These are phyloP conservation scores for Metopolophium dirhodum DNA, from an alignment of 1,140 invertebrate species.

Conservation along the genomic window DNA sequence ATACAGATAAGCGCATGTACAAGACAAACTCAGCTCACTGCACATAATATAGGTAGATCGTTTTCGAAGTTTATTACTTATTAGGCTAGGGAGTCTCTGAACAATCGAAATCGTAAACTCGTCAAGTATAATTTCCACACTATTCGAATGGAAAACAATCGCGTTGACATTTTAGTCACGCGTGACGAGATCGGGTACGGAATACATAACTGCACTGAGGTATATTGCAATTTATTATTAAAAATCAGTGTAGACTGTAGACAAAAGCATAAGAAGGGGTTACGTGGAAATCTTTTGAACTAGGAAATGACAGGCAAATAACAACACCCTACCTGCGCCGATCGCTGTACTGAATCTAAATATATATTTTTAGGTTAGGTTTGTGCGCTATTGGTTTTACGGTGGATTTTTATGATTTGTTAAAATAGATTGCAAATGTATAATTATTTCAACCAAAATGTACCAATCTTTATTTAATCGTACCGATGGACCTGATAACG, in stretches of 20 bases:
- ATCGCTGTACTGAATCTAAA: neutral
- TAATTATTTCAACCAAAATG: no score
- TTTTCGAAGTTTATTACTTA: neutral
- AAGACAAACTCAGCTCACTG: neutral
- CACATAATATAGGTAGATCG: neutral
- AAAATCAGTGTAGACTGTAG: neutral
- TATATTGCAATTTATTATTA: neutral
- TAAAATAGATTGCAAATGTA: no score
- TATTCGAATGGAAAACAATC: neutral
- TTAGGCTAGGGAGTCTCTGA: neutral
- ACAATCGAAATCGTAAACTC: neutral
- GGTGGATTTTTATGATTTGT: no score
- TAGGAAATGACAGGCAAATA: neutral
- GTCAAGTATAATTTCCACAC: neutral
- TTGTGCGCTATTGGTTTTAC: neutral
- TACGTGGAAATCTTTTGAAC: neutral
- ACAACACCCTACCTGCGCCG: neutral
- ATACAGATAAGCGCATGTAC: neutral
- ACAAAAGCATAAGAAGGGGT: neutral
- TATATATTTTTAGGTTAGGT: neutral
- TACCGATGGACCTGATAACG: no score
- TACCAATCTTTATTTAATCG: no score
- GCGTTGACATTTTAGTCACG: constrained; percentile 15
- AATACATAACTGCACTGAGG: neutral
- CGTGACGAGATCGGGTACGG: neutral